A percentile compares a stretch with the other conserved stretches of the same genome.
phyloP scores from a whole-genome alignment of 2,888 invertebrate genomes.

The Belgica antarctica region DNA sequence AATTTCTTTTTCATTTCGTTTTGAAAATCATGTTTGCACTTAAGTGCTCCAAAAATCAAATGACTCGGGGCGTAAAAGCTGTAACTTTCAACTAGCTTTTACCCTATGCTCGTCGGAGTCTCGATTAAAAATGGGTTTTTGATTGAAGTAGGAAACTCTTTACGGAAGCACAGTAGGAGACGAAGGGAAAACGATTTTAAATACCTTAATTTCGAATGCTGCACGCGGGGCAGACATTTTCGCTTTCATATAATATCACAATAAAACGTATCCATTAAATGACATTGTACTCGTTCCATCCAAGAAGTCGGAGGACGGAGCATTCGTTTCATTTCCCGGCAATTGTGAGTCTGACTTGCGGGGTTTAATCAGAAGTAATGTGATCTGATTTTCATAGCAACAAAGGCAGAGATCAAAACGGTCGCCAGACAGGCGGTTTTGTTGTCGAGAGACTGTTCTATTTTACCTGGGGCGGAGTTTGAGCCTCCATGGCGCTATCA shows the following conservation, averaged over 20 bases:
- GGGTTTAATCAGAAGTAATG: too few species aligned
- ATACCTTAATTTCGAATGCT: slow-evolving; percentile 30
- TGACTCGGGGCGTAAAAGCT: background rate
- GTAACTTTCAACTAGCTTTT: background rate
- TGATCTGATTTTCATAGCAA: too few species aligned
- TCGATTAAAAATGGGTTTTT: slow-evolving; percentile 35
- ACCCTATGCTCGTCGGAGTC: background rate
- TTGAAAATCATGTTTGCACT: slow-evolving; percentile 35
- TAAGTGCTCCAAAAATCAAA: slow-evolving; percentile 27
- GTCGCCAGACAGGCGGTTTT: too few species aligned
- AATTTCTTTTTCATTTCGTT: too few species aligned
- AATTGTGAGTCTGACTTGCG: too few species aligned
- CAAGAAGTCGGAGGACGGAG: too few species aligned
- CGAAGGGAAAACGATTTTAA: slow-evolving; percentile 15
- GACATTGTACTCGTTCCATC: slow-evolving; percentile 20
- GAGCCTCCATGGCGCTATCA: too few species aligned
- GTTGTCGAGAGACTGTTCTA: background rate
- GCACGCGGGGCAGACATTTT: slow-evolving; percentile 16
- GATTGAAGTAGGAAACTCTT: slow-evolving; percentile 31
- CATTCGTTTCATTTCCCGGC: too few species aligned
- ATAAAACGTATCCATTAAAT: slow-evolving; percentile 17
- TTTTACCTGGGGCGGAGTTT: background rate
- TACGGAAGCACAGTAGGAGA: background rate
- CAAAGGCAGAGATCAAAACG: too few species aligned
- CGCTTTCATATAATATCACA: background rate